Evolutionary conservation across 2,113 vertebrate species (phyloP).

Genomic region (Heptranchias perlo): DNA sequence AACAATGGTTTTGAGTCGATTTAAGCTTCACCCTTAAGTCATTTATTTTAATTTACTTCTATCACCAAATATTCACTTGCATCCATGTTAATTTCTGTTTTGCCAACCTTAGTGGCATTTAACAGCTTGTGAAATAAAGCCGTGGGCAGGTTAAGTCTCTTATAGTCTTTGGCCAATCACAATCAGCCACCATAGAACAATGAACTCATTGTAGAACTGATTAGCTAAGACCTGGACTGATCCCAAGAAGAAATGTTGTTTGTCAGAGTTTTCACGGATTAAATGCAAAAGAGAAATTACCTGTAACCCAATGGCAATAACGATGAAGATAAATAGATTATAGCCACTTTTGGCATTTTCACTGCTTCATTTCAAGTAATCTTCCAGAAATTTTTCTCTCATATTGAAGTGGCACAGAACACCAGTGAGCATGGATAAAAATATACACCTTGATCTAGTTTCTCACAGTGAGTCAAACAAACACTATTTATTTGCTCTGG

Average conservation of each 20-base stretch:
- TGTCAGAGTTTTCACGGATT: neutral
- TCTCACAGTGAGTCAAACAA: neutral
- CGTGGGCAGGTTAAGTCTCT: neutral
- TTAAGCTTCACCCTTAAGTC: too few species aligned
- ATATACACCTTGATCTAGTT: neutral
- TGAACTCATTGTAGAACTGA: neutral
- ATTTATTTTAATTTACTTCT: too few species aligned
- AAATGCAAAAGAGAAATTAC: neutral
- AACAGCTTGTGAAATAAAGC: neutral
- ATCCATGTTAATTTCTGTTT: neutral
- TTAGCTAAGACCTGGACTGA: neutral
- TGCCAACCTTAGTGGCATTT: neutral
- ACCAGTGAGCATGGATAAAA: neutral
- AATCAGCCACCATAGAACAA: neutral
- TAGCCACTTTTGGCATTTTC: neutral
- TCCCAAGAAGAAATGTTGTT: neutral
- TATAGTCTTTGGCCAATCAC: neutral
- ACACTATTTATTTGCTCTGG: neutral
- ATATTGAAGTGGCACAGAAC: neutral
- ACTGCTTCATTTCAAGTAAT: neutral
- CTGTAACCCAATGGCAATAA: neutral
- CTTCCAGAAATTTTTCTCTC: neutral
- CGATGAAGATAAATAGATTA: neutral
- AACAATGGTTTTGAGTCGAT: neutral
- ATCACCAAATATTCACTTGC: too few species aligned